Percentiles rank a stretch among this genome's conserved stretches.
Conservation (phyloP, 2,797 vertebrate genomes). For the Eupleurogrammus muticus region DNA sequence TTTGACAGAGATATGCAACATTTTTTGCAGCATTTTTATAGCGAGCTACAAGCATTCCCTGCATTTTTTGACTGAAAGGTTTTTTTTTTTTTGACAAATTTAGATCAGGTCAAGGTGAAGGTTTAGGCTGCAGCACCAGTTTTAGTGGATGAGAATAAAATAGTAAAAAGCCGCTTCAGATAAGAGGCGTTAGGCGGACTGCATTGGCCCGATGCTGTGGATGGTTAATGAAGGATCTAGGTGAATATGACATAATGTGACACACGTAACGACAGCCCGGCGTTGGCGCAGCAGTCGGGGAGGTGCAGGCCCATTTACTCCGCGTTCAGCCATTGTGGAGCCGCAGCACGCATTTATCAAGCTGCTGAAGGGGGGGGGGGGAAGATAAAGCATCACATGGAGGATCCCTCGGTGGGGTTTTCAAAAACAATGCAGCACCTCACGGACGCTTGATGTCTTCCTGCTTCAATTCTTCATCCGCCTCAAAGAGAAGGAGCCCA, state of each 20-base stretch:
- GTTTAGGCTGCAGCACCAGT: too few relatives aligned
- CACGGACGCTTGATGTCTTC: constrained; percentile 32
- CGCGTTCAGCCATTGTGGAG: constrained; percentile 49
- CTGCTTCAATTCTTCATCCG: constrained; percentile 32
- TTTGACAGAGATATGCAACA: too few relatives aligned
- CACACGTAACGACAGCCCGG: constrained; percentile 37
- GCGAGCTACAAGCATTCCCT: too few relatives aligned
- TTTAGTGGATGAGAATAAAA: too few relatives aligned
- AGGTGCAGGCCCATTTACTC: constrained; percentile 61
- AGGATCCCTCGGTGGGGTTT: constrained; percentile 20
- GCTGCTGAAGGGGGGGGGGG: constrained; percentile 6
- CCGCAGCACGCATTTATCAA: constrained; percentile 60
- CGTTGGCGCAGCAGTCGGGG: constrained; percentile 12
- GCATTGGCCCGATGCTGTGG: constrained; percentile 4
- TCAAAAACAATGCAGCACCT: constrained; percentile 24
- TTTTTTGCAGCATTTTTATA: too few relatives aligned
- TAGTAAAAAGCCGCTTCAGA: background rate
- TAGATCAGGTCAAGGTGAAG: too few relatives aligned
- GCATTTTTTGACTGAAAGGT: too few relatives aligned
- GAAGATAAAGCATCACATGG: background rate
- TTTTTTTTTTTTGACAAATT: too few relatives aligned
- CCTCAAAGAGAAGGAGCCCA: constrained; percentile 33
- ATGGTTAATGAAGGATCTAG: constrained; percentile 59
- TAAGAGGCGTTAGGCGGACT: background rate
- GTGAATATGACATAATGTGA: constrained; percentile 59